Percentiles rank a stretch among this genome's conserved stretches.
Conservation (phyloP, 2,888 invertebrate genomes). For the Dolichopus griseipennis region DNA sequence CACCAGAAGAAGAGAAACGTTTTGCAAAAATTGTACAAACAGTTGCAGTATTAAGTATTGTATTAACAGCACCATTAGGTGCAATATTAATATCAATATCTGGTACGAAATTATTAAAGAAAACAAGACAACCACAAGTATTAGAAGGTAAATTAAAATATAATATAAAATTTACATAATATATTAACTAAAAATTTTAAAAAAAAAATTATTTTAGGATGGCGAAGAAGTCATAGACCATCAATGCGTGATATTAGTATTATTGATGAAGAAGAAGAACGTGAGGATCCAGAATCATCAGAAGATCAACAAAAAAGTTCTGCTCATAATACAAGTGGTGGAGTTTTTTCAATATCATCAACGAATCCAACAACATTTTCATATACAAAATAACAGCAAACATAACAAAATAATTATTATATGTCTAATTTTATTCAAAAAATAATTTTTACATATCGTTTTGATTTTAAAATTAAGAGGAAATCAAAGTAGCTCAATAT, state of each 20-base stretch:
- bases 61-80: constrained; percentile 75
- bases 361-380: constrained; percentile 17
- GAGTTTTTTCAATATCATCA: neutral
- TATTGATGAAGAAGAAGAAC: constrained; percentile 72
- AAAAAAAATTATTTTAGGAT: constrained; percentile 45
- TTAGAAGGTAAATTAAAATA: constrained; percentile 48
- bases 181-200: neutral
- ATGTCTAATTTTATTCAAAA: neutral
- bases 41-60: constrained; percentile 69
- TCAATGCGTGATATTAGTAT: constrained; percentile 81
- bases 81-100: constrained; percentile 73
- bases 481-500: no score
- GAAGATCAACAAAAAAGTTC: constrained; percentile 34
- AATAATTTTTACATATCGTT: neutral
- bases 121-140: constrained; percentile 61
- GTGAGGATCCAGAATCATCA: constrained; percentile 46
- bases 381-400: constrained; percentile 24
- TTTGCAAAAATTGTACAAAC: constrained; percentile 67
- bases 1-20: constrained; percentile 45
- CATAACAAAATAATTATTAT: neutral
- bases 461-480: no score
- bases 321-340: constrained; percentile 35
- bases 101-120: constrained; percentile 67
- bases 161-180: neutral
- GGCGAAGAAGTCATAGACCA: constrained; percentile 71